phyloP scores from a whole-genome alignment of 2,888 invertebrate genomes.

The Hydrotaea cyrtoneurina region DNA sequence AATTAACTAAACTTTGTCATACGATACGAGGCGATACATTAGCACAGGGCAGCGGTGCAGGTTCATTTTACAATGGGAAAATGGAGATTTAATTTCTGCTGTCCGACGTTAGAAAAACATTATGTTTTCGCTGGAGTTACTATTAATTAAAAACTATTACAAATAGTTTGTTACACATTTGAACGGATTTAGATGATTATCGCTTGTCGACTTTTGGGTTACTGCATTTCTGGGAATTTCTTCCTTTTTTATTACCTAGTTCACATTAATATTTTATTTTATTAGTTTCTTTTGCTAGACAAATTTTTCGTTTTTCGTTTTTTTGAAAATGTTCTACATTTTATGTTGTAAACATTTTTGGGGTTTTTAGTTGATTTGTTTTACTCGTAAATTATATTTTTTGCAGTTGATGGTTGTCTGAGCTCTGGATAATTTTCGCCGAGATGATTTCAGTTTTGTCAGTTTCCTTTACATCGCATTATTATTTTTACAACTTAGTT shows the following conservation, averaged over 20 bases:
- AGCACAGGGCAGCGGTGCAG: background rate
- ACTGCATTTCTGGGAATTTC: background rate
- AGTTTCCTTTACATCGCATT: background rate
- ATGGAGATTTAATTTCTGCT: no score
- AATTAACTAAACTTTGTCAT: background rate
- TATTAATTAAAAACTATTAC: background rate
- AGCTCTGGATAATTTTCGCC: background rate
- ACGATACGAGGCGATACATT: background rate
- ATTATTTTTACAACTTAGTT: constrained; percentile 39
- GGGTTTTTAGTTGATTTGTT: constrained; percentile 16
- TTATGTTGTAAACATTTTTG: constrained; percentile 23
- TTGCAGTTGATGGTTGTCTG: constrained; percentile 1
- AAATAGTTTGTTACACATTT: no score
- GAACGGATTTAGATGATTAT: background rate
- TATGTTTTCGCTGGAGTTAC: background rate
- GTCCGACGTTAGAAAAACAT: background rate
- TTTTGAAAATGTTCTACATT: constrained; percentile 1
- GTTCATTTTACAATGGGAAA: no score
- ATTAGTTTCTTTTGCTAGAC: background rate
- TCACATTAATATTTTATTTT: constrained; percentile 3
- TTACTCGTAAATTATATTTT: constrained; percentile 10
- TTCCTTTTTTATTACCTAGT: background rate
- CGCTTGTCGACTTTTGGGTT: background rate
- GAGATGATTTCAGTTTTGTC: background rate
- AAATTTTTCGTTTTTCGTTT: background rate